Percentiles rank a stretch among this genome's conserved stretches.
phyloP scores from a whole-genome alignment of 1,140 invertebrate species.

The Metaphire vulgaris region DNA sequence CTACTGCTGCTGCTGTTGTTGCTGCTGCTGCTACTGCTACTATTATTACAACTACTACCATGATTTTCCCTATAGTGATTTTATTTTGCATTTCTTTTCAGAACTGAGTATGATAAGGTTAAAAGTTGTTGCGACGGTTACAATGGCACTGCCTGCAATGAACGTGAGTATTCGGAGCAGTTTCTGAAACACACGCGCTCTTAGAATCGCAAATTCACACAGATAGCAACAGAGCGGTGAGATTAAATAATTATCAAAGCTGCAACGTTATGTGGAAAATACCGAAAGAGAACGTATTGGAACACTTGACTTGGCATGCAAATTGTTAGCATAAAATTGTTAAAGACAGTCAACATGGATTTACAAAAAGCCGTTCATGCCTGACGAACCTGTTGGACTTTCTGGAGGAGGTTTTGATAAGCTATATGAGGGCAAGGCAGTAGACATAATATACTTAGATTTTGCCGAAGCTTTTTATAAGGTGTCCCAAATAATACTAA shows the following conservation, averaged over 20 bases:
- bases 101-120: constrained; percentile 1
- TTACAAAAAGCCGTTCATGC: too few species aligned
- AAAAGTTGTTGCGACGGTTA: constrained; percentile 3
- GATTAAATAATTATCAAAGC: neutral
- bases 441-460: too few species aligned
- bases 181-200: too few species aligned
- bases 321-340: too few species aligned
- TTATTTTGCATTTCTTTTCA: neutral
- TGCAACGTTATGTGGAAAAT: neutral
- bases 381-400: too few species aligned
- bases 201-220: neutral
- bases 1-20: neutral
- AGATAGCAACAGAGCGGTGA: neutral
- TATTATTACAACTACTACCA: neutral
- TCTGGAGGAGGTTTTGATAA: too few species aligned
- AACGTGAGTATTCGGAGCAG: constrained; percentile 6
- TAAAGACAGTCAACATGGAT: too few species aligned
- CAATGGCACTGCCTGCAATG: neutral
- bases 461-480: too few species aligned
- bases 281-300: neutral
- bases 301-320: neutral
- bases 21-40: neutral
- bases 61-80: too few species aligned
- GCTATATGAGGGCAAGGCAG: too few species aligned
- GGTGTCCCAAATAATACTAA: too few species aligned